Percentiles rank a stretch among this genome's conserved stretches.
Conservation (phyloP, 2,113 vertebrate genomes). For the Ia io region DNA sequence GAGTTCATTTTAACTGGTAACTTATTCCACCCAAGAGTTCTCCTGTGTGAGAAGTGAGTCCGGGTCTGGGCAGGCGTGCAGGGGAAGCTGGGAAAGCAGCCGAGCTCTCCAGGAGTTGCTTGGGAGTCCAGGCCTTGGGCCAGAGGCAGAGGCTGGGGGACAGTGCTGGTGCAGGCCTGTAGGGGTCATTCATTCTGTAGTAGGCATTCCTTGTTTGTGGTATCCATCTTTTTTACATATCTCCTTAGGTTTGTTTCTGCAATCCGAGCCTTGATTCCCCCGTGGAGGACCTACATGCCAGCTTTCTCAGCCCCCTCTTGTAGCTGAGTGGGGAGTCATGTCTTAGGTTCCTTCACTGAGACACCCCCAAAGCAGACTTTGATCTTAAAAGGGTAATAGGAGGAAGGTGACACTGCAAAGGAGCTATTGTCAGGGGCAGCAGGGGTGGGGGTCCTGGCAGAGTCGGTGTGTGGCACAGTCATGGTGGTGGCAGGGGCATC, state of each 20-base stretch:
- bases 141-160: no score
- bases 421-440: neutral
- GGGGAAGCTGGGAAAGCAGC: neutral
- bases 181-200: neutral
- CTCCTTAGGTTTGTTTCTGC: neutral
- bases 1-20: slow-evolving; percentile 51
- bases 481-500: neutral
- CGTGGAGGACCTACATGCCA: fast-evolving
- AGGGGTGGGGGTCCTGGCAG: neutral
- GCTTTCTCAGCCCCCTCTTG: neutral
- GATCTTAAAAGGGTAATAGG: neutral
- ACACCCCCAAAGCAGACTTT: neutral
- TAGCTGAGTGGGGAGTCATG: neutral
- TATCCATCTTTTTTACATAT: neutral
- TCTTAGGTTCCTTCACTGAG: neutral
- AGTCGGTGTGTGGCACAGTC: neutral
- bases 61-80: neutral
- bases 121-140: neutral
- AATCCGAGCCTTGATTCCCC: neutral
- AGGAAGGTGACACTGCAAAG: neutral
- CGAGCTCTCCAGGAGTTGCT: neutral
- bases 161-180: neutral
- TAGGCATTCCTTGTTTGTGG: neutral
- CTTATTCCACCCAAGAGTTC: slow-evolving; percentile 46
- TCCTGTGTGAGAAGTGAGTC: neutral